Percentiles rank a stretch among this genome's conserved stretches.
Conservation (phyloP, 2,888 invertebrate species). For the Mylabris sibirica region DNA sequence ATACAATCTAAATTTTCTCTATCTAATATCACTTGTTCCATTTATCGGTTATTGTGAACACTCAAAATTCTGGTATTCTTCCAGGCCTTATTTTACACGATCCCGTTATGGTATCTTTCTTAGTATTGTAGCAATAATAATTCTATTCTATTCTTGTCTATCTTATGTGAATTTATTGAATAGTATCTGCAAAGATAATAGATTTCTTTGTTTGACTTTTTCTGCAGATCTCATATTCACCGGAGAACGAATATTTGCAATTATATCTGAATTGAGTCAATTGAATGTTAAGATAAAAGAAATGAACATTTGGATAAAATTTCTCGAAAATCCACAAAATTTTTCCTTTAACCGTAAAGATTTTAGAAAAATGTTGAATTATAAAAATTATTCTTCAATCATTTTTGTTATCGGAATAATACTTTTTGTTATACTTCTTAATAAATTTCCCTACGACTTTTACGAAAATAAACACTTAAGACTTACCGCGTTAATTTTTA, state of each 20-base stretch:
- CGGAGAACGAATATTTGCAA: no score
- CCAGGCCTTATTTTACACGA: slow-evolving; percentile 8
- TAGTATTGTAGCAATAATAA: background rate
- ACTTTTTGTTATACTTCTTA: background rate
- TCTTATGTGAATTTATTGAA: background rate
- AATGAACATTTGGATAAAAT: no score
- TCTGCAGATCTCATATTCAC: background rate
- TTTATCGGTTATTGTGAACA: slow-evolving; percentile 28
- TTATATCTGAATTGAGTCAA: no score
- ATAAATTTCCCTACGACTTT: background rate
- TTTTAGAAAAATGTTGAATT: background rate
- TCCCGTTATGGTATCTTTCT: background rate
- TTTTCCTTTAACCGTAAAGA: background rate
- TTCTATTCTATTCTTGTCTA: background rate
- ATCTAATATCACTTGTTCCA: background rate
- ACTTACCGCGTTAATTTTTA: background rate
- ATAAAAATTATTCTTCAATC: background rate
- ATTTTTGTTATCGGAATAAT: background rate
- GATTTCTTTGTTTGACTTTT: slow-evolving; percentile 17
- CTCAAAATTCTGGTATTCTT: slow-evolving; percentile 18
- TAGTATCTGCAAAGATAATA: slow-evolving; percentile 11
- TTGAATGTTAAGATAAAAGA: no score
- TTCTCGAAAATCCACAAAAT: background rate
- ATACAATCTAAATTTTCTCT: background rate
- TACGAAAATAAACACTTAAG: background rate